These are phyloP conservation scores for Tapirus indicus DNA, from an alignment of 2,797 vertebrate species.

Conservation along the genomic window DNA sequence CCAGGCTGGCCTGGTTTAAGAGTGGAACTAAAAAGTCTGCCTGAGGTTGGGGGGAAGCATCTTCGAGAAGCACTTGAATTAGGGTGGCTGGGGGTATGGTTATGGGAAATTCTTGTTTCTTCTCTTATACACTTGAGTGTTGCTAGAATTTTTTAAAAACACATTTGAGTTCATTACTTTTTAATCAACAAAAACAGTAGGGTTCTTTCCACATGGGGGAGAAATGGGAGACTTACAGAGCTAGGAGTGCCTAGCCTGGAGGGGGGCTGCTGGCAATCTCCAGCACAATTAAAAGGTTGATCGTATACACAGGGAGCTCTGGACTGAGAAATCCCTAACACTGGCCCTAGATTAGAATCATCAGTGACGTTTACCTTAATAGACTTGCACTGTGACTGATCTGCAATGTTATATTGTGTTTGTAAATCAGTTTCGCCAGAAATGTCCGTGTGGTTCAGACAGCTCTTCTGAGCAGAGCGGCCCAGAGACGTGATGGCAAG, in stretches of 20 bases:
- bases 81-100: not conserved
- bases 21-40: not conserved
- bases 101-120: not conserved
- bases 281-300: not conserved
- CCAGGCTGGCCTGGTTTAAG: not conserved
- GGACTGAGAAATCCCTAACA: not conserved
- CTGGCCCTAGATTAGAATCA: not conserved
- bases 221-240: not conserved
- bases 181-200: not conserved
- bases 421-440: not conserved
- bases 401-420: not conserved
- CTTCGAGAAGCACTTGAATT: not conserved
- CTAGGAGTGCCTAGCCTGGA: not conserved
- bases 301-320: no score
- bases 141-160: not conserved
- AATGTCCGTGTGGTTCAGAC: not conserved
- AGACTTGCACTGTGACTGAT: not conserved
- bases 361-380: not conserved
- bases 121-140: not conserved
- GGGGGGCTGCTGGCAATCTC: not conserved
- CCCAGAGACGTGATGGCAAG: not conserved
- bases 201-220: not conserved
- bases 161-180: not conserved
- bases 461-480: not conserved
- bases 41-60: not conserved